Percentiles rank a stretch among this genome's conserved stretches.
These are phyloP conservation scores for Abramis brama DNA, from an alignment of 2,113 vertebrate species.

Conservation along the genomic window DNA sequence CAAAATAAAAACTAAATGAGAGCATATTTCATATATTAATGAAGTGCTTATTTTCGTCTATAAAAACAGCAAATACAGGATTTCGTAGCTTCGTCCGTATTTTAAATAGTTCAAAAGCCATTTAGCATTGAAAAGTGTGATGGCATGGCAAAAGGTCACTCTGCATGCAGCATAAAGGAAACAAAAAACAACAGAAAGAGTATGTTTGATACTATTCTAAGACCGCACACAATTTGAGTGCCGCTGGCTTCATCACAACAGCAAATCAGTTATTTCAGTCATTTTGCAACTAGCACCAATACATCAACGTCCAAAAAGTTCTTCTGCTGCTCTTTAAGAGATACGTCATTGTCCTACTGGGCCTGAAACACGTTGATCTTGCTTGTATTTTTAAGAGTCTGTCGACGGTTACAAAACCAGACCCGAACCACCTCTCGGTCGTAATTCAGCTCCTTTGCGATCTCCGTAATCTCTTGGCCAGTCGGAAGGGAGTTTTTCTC, in stretches of 20 bases:
- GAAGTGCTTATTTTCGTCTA: neutral
- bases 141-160: constrained; percentile 13
- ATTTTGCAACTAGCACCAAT: constrained; percentile 27
- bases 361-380: constrained; percentile 95
- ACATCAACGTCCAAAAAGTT: neutral
- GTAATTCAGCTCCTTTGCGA: constrained; percentile 95
- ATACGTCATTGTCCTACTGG: constrained; percentile 68
- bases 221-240: constrained; percentile 12
- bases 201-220: constrained; percentile 15
- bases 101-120: constrained; percentile 10
- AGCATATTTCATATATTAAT: neutral
- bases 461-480: constrained; percentile 95
- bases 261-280: constrained; percentile 14
- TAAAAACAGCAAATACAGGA: constrained; percentile 2
- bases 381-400: constrained; percentile 97
- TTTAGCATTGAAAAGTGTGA: neutral
- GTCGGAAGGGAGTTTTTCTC: constrained; percentile 95
- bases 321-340: neutral
- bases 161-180: constrained; percentile 44
- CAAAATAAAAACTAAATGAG: neutral
- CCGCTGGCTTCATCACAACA: neutral
- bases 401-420: constrained; percentile 98
- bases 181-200: neutral
- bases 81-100: neutral
- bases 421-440: constrained; percentile 95